Evolutionary conservation across 2,113 vertebrate species (phyloP).

Genomic region (Terrapene triunguis): DNA sequence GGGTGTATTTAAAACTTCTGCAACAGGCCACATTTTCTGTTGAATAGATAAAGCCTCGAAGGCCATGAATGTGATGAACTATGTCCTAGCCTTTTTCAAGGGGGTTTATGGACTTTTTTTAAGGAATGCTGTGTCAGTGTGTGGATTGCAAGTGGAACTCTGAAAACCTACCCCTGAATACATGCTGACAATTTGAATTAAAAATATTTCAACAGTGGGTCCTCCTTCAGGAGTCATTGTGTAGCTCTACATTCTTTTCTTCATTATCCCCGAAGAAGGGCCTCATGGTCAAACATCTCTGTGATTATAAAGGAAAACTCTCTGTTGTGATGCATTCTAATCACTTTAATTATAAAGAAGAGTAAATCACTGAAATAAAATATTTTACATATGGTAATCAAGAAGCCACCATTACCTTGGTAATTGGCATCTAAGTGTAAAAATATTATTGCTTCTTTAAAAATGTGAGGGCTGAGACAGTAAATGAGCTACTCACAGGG

Average conservation of each 20-base stretch:
- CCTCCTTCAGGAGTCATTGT: not conserved
- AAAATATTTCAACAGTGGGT: not conserved
- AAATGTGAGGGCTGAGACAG: not conserved
- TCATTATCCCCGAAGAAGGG: not conserved
- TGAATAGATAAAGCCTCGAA: slow-evolving; percentile 54
- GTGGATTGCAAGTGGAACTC: not conserved
- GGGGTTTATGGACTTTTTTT: slow-evolving; percentile 29
- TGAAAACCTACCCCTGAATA: not conserved
- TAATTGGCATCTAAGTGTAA: not conserved
- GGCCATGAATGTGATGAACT: slow-evolving; percentile 62
- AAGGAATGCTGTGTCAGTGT: not conserved
- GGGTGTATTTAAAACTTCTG: slow-evolving; percentile 50
- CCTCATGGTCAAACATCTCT: not conserved
- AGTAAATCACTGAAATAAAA: not conserved
- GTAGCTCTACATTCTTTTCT: not conserved
- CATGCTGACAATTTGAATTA: not conserved
- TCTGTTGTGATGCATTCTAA: not conserved
- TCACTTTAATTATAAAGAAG: slow-evolving; percentile 23
- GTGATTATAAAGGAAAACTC: slow-evolving; percentile 8
- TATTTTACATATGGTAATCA: not conserved
- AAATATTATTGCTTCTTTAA: not conserved
- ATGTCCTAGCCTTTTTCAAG: slow-evolving; percentile 47
- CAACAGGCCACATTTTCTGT: slow-evolving; percentile 54
- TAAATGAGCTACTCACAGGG: not conserved
- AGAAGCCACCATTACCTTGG: slow-evolving; percentile 14